A percentile compares a stretch with the other conserved stretches of the same genome.
These are phyloP conservation scores for Rachycentron canadum DNA, from an alignment of 2,797 vertebrate genomes.

Conservation along the genomic window DNA sequence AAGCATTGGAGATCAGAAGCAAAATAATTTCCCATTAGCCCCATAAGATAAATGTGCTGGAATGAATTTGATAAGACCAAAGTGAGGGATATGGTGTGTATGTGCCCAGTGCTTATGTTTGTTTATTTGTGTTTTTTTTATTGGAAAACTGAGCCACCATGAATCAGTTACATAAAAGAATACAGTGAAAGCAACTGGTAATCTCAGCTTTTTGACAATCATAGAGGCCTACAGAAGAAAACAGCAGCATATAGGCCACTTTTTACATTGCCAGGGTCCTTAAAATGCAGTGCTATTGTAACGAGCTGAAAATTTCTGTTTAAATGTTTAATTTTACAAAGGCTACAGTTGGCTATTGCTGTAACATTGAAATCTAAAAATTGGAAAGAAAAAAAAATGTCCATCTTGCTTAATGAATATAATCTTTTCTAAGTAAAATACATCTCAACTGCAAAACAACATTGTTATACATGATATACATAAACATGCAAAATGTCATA, in stretches of 20 bases:
- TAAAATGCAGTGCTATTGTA: neutral
- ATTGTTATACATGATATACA: neutral
- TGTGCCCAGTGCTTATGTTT: constrained; percentile 5
- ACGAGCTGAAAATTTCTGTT: neutral
- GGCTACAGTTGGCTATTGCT: neutral
- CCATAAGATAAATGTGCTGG: constrained; percentile 35
- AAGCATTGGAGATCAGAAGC: constrained; percentile 62
- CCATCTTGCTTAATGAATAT: no score
- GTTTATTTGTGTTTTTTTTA: no score
- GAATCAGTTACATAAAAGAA: constrained; percentile 3
- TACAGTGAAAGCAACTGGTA: neutral
- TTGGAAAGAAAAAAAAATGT: no score
- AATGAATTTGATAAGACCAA: constrained; percentile 45
- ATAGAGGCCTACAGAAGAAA: neutral
- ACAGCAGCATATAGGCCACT: neutral
- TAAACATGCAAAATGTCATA: neutral
- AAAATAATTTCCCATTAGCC: constrained; percentile 55
- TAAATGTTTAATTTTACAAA: neutral
- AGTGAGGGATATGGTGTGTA: constrained; percentile 11
- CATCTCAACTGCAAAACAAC: neutral
- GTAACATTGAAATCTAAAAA: no score
- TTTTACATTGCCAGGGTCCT: neutral
- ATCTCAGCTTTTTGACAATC: neutral
- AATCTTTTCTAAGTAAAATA: neutral
- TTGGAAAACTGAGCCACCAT: neutral